phyloP scores from a whole-genome alignment of 2,113 vertebrate genomes.

The Varanus salvator region DNA sequence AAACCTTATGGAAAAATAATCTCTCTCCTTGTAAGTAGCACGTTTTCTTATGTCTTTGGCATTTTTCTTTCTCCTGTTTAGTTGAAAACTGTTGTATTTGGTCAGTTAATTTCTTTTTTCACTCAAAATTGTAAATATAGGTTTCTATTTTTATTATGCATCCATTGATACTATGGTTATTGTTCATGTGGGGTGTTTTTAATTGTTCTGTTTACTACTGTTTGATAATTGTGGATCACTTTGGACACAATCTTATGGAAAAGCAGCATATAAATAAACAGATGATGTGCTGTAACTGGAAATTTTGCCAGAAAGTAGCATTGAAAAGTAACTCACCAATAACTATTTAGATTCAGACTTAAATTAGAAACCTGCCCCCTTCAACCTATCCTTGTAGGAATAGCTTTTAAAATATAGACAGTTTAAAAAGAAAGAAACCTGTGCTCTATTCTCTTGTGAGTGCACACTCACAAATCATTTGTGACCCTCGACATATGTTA shows the following conservation, averaged over 20 bases:
- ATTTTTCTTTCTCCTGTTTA: background rate
- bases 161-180: background rate
- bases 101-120: background rate
- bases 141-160: background rate
- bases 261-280: background rate
- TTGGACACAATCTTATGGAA: background rate
- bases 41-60: background rate
- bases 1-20: background rate
- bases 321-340: background rate
- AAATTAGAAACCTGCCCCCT: conserved; percentile 1
- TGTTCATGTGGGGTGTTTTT: background rate
- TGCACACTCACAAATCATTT: background rate
- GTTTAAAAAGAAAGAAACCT: conserved; percentile 17
- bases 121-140: background rate
- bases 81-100: background rate
- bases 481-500: background rate
- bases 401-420: background rate
- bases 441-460: conserved; percentile 3
- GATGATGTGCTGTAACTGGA: background rate
- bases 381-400: conserved; percentile 9
- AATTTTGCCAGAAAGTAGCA: background rate
- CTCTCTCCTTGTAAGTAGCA: background rate
- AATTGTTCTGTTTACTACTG: background rate
- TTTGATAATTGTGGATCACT: background rate
- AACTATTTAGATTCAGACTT: background rate